Conservation (phyloP, 2,113 vertebrate genomes). For the Lycaon pictus region DNA sequence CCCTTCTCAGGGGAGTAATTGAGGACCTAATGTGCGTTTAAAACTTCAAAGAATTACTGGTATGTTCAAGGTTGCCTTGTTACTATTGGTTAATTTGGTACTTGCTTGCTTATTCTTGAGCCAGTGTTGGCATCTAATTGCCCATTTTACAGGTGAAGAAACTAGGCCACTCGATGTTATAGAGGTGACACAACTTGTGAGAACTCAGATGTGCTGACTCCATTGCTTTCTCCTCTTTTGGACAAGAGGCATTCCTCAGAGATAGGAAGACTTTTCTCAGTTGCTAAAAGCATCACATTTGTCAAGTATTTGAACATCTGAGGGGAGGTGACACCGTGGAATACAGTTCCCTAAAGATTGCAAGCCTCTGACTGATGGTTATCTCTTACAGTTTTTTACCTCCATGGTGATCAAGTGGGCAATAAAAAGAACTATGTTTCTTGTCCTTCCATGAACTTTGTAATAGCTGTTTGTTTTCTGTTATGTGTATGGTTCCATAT, state of each 20-base stretch:
- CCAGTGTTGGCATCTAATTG: constrained; percentile 29
- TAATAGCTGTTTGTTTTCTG: background rate
- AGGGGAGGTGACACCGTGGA: background rate
- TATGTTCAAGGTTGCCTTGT: background rate
- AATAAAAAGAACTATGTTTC: constrained; percentile 6
- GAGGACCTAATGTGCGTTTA: background rate
- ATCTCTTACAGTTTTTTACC: background rate
- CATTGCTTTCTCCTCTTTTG: background rate
- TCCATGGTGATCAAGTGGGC: background rate
- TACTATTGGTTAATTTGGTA: background rate
- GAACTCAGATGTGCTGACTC: background rate
- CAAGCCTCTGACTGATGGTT: background rate
- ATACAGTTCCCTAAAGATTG: background rate
- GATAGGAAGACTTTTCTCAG: background rate
- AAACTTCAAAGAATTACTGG: background rate
- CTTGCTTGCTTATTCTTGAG: constrained; percentile 32
- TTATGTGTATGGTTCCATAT: background rate
- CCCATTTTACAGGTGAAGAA: background rate
- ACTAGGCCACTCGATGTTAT: background rate
- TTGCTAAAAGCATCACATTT: background rate
- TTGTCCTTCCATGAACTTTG: background rate
- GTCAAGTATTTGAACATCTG: background rate
- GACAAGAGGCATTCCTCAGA: constrained; percentile 1
- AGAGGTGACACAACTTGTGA: background rate
- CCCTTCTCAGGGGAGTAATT: background rate